Evolutionary conservation across 2,113 vertebrate species (phyloP), one percentile per base, ranked within the genome.

Genomic region (Psilopogon haemacephalus): DNA sequence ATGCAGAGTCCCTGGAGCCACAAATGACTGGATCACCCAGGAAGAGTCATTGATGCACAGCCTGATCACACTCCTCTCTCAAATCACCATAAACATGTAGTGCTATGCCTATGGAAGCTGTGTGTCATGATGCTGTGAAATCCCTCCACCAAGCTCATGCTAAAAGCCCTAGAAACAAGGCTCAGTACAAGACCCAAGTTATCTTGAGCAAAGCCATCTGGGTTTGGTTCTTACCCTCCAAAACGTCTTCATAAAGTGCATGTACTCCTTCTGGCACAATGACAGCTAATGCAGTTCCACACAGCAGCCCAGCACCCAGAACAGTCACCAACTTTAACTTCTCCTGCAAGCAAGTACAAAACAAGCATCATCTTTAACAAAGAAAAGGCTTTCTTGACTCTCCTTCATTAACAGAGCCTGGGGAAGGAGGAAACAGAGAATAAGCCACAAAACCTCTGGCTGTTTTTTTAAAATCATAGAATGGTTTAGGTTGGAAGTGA

Each of bases 221-320:
- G 12, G 5, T 82, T 89, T 55, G 14, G 83, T 64, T 90, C 98
- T 98, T 88, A 99, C 99, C 99, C 95, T 99, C 98, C 81, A 99
- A 97, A 83, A 99, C 97, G 73, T 99, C 99, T 96, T 99, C 99
- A 97, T 99, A 99, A 93, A 99, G 98, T 73, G 99, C 99, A 44
- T 99, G 99, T 72, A 99, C 99, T 78, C 99, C 99, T 97, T 99
- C 99, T 11, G 99, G 99, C 86, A 99, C 98, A 83, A 99, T 99
- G 50, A 99, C 99, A 33, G 99, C 99, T 77, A 99, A 97, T 1
- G 99, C 99, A 73, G 99, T 99, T 60, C 99, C 99, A 96, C 99
- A 99, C 74, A 99, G 98, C 75, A 99, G 98, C 33, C 99, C 99
- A 35, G 99, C 99, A 63, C 99, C 99, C 97, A 99, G 92, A 84